These are phyloP conservation scores for Perccottus glenii DNA, from an alignment of 2,113 vertebrate genomes.

Conservation along the genomic window DNA sequence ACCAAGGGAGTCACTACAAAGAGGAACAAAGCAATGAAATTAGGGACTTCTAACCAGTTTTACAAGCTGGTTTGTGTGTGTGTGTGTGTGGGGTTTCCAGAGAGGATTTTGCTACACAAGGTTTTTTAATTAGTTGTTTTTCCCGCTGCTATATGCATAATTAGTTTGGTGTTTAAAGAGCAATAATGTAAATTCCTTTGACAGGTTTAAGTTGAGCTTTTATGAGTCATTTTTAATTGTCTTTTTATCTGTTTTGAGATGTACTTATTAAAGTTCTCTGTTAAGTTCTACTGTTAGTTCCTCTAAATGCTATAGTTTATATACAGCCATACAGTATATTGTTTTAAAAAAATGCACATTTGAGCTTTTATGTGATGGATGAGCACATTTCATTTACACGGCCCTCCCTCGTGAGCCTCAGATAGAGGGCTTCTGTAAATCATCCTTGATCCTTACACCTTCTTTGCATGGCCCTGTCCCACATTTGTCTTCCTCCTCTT, in stretches of 20 bases:
- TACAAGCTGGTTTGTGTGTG: constrained; percentile 44
- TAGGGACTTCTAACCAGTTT: constrained; percentile 33
- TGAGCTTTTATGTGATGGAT: constrained; percentile 9
- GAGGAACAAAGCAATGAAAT: constrained; percentile 29
- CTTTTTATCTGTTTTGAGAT: constrained; percentile 62
- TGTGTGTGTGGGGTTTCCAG: constrained; percentile 35
- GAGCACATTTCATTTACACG: constrained; percentile 6
- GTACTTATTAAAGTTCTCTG: constrained; percentile 42
- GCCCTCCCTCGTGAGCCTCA: constrained; percentile 1
- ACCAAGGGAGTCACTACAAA: constrained; percentile 11
- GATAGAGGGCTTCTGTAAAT: constrained; percentile 27
- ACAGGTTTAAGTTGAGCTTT: constrained; percentile 62
- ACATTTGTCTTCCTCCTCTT: constrained; percentile 33
- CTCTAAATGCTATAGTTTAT: constrained; percentile 2
- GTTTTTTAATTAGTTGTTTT: constrained; percentile 74
- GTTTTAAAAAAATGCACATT: constrained; percentile 1
- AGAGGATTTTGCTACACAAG: constrained; percentile 45
- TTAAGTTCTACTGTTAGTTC: neutral
- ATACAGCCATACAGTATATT: neutral
- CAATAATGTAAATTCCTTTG: constrained; percentile 69
- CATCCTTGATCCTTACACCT: constrained; percentile 23
- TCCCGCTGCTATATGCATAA: constrained; percentile 60
- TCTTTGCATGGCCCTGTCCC: constrained; percentile 25
- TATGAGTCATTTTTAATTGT: constrained; percentile 62
- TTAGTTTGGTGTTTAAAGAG: constrained; percentile 67